A percentile compares a stretch with the other conserved stretches of the same genome.
Evolutionary conservation across 2,888 invertebrate genomes (phyloP).

Genomic region (Malthinus seriepunctatus): DNA sequence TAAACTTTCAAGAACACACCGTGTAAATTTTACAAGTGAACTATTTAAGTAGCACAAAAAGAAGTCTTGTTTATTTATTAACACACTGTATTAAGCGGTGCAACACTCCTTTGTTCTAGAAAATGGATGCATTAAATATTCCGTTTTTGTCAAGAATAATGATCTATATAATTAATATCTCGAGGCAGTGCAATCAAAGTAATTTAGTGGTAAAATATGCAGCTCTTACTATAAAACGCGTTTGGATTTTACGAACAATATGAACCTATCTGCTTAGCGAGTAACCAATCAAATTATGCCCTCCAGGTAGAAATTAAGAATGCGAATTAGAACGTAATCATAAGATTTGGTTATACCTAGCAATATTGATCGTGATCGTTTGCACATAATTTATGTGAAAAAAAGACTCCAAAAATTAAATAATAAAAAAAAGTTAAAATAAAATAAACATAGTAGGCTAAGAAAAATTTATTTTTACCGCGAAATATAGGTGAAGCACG

Average conservation of each 20-base stretch:
- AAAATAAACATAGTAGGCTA: not conserved
- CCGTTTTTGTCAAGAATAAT: conserved; percentile 54
- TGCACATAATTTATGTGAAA: not conserved
- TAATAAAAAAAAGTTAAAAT: not conserved
- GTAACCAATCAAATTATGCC: conserved; percentile 47
- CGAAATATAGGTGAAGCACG: conserved; percentile 27
- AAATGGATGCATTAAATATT: conserved; percentile 52
- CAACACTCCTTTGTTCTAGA: conserved; percentile 49
- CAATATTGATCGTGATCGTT: conserved; percentile 2
- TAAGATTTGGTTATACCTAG: conserved; percentile 4
- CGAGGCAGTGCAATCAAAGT: conserved; percentile 53
- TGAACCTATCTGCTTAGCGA: conserved; percentile 50
- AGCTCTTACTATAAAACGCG: conserved; percentile 48
- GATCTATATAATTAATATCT: conserved; percentile 57
- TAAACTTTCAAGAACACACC: not conserved
- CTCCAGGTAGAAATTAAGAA: conserved; percentile 30
- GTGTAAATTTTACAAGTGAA: too few species aligned
- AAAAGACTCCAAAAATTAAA: not conserved
- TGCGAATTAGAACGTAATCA: conserved; percentile 17
- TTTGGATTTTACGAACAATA: conserved; percentile 52
- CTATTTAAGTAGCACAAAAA: conserved; percentile 3
- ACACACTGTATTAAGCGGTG: conserved; percentile 22
- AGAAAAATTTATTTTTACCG: conserved; percentile 4
- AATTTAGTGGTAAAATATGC: conserved; percentile 54
- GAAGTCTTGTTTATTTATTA: conserved; percentile 13